phyloP scores from a whole-genome alignment of 2,888 invertebrate genomes.

The Isotomurus palustris region DNA sequence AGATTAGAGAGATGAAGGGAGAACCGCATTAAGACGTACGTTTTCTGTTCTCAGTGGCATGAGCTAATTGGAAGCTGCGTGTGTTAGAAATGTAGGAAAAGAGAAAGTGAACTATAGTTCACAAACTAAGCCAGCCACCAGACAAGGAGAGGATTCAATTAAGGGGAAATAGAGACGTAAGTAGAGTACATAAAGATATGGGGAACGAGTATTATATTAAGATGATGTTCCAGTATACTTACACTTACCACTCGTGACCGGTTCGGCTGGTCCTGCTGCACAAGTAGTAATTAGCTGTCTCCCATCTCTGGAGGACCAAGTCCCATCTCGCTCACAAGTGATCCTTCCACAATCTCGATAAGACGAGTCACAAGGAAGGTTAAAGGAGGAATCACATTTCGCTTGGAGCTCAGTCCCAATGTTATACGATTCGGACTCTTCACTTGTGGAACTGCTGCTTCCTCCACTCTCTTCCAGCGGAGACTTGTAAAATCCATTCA shows the following conservation, averaged over 20 bases:
- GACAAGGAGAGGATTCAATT: too few species aligned
- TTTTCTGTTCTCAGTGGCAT: too few species aligned
- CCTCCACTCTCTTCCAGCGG: neutral
- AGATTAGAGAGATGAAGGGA: too few species aligned
- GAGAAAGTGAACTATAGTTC: neutral
- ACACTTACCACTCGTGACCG: neutral
- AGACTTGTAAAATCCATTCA: neutral
- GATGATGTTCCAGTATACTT: neutral
- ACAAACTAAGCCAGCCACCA: too few species aligned
- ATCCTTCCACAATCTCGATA: constrained; percentile 38
- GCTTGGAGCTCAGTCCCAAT: constrained; percentile 23
- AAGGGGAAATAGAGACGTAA: too few species aligned
- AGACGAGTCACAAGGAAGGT: constrained; percentile 34
- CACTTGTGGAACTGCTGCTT: constrained; percentile 2
- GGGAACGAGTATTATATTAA: too few species aligned
- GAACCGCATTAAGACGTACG: too few species aligned
- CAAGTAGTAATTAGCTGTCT: constrained; percentile 34
- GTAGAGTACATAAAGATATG: too few species aligned
- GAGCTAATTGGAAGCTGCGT: too few species aligned
- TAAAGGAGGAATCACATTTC: constrained; percentile 18
- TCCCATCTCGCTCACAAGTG: constrained; percentile 32
- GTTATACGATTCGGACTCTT: constrained; percentile 3
- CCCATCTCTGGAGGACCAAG: constrained; percentile 32
- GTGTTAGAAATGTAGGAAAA: neutral
- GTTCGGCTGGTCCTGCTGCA: constrained; percentile 19